Evolutionary conservation across 2,113 vertebrate species (phyloP).

Genomic region (Microtus pennsylvanicus): DNA sequence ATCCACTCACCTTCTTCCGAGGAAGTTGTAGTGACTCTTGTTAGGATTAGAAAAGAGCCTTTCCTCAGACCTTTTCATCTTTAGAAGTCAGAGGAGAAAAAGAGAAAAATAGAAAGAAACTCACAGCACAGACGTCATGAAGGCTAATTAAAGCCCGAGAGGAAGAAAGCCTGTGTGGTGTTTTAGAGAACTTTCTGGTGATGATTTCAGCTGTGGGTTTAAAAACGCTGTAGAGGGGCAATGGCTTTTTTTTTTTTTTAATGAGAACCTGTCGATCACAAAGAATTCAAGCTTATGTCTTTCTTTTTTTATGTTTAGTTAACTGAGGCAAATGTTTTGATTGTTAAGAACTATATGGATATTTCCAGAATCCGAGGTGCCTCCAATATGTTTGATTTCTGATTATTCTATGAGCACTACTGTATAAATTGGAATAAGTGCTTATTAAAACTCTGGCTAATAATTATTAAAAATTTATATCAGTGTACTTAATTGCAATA

Average conservation of each 20-base stretch:
- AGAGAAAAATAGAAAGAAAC: slow-evolving; percentile 79
- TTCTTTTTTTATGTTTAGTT: slow-evolving; percentile 93
- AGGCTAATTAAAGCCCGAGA: slow-evolving; percentile 90
- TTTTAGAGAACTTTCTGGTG: slow-evolving; percentile 88
- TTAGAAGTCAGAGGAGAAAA: slow-evolving; percentile 80
- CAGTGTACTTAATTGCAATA: slow-evolving; percentile 57
- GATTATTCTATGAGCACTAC: slow-evolving; percentile 84
- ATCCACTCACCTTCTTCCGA: slow-evolving; percentile 92
- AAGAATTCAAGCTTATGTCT: slow-evolving; percentile 92
- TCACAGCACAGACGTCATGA: slow-evolving; percentile 85
- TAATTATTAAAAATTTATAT: slow-evolving; percentile 58
- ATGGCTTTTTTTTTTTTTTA: slow-evolving; percentile 84
- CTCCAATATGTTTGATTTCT: slow-evolving; percentile 74
- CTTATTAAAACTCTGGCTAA: slow-evolving; percentile 39
- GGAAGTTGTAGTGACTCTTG: slow-evolving; percentile 92
- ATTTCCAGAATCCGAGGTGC: slow-evolving; percentile 73
- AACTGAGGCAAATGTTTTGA: slow-evolving; percentile 85
- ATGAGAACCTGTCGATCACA: slow-evolving; percentile 89
- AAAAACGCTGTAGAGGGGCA: no score
- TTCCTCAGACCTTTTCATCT: slow-evolving; percentile 90
- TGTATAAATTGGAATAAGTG: slow-evolving; percentile 80
- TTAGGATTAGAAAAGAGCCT: slow-evolving; percentile 91
- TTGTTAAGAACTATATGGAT: slow-evolving; percentile 72
- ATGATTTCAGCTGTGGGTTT: slow-evolving; percentile 85
- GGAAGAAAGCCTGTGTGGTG: slow-evolving; percentile 89